These are phyloP conservation scores for Centropyge bicolor DNA, from an alignment of 2,797 vertebrate species.

Conservation along the genomic window DNA sequence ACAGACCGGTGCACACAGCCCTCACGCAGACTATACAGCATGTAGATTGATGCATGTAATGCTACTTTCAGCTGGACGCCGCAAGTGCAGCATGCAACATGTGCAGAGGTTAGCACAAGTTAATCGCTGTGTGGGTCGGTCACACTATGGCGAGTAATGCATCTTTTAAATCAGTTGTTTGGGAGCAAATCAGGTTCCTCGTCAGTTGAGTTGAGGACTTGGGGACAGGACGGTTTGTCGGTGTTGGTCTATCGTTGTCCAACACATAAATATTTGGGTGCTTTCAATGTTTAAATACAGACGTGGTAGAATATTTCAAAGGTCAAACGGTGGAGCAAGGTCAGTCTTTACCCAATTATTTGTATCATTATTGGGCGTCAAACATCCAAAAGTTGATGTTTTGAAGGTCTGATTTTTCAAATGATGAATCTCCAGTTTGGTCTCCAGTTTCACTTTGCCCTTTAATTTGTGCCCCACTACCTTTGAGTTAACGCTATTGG, in stretches of 20 bases:
- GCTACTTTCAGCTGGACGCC: not conserved
- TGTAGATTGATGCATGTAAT: not conserved
- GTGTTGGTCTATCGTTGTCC: not conserved
- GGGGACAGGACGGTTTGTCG: not conserved
- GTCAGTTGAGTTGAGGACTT: not conserved
- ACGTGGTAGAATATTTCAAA: too few relatives aligned
- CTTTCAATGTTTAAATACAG: not conserved
- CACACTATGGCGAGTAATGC: not conserved
- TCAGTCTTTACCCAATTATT: too few relatives aligned
- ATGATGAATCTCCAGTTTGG: not conserved
- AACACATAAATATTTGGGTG: not conserved
- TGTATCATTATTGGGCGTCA: too few relatives aligned
- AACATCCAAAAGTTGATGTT: too few relatives aligned
- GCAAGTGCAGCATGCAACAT: too few relatives aligned
- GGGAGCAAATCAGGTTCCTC: not conserved
- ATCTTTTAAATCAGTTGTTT: not conserved
- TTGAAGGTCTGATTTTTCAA: not conserved
- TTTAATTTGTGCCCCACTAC: not conserved
- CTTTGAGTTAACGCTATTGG: not conserved
- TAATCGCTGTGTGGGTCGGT: not conserved
- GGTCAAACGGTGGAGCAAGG: too few relatives aligned
- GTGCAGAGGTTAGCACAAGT: not conserved
- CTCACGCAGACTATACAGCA: not conserved
- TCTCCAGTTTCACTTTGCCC: not conserved
- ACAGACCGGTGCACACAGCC: not conserved